Evolutionary conservation across 2,888 invertebrate species (phyloP).

Genomic region (Eilema depressum): DNA sequence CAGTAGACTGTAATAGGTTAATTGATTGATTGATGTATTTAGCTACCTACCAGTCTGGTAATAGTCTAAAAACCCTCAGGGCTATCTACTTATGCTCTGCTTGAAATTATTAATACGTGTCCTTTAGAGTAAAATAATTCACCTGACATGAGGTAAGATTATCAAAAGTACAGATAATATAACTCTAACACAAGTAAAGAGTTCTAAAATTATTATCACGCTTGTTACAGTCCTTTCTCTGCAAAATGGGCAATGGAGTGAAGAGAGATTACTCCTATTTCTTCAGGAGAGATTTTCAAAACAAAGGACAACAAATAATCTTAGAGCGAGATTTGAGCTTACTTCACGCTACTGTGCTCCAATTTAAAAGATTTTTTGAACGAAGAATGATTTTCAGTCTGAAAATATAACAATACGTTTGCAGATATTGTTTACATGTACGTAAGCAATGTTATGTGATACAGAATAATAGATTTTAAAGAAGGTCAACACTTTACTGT

Average conservation of each 20-base stretch:
- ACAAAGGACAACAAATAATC: slow-evolving; percentile 7
- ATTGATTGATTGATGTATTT: no score
- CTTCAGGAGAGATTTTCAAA: neutral
- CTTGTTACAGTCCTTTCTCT: slow-evolving; percentile 4
- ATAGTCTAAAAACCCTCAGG: no score
- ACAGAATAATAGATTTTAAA: no score
- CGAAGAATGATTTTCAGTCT: no score
- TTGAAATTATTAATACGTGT: no score
- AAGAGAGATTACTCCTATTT: neutral
- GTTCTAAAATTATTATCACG: slow-evolving; percentile 8
- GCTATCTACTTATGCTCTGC: no score
- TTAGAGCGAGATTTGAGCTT: neutral
- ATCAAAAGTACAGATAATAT: neutral
- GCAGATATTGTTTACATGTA: no score
- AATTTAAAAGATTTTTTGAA: neutral
- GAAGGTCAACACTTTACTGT: no score
- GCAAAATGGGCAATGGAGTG: neutral
- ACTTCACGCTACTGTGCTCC: neutral
- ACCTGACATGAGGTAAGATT: neutral
- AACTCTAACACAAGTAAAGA: neutral
- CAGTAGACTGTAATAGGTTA: no score
- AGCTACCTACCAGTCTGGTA: no score
- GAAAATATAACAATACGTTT: no score
- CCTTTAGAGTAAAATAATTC: neutral
- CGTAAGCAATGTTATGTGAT: no score